A percentile compares a stretch with the other conserved stretches of the same genome.
These are phyloP conservation scores for Glomeris maerens DNA, from an alignment of 1,140 invertebrate species.

Conservation along the genomic window DNA sequence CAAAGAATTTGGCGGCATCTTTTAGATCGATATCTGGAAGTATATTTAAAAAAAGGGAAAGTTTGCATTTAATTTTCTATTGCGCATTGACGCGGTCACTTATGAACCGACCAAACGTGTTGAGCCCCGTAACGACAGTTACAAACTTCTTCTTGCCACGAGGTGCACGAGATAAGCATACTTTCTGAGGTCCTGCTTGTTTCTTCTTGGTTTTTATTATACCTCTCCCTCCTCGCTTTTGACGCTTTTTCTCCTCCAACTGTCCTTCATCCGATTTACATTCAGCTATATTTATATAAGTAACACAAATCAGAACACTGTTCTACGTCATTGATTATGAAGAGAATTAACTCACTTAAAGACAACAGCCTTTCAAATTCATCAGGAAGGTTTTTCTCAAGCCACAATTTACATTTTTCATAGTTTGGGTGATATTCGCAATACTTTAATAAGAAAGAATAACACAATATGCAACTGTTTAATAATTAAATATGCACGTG, in stretches of 20 bases:
- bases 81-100: neutral
- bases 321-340: neutral
- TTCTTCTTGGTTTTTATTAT: conserved; percentile 77
- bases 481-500: conserved; percentile 4
- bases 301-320: neutral
- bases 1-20: conserved; percentile 95
- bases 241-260: conserved; percentile 85
- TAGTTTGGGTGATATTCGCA: conserved; percentile 97
- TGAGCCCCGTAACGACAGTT: conserved; percentile 57
- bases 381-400: conserved; percentile 82
- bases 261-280: conserved; percentile 44
- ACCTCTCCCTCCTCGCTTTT: conserved; percentile 78
- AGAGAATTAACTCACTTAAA: neutral
- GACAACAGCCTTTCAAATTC: conserved; percentile 75
- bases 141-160: conserved; percentile 98
- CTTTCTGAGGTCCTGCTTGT: conserved; percentile 53
- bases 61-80: neutral
- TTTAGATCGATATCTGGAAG: conserved; percentile 87
- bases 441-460: conserved; percentile 49
- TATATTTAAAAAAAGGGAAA: conserved; percentile 11
- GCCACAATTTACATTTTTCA: conserved; percentile 93
- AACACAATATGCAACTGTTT: conserved; percentile 17
- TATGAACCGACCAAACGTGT: conserved; percentile 63
- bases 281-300: conserved; percentile 8
- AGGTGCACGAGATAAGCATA: conserved; percentile 71